Percentiles rank a stretch among this genome's conserved stretches.
These are phyloP conservation scores for Agrotis segetum DNA, from an alignment of 2,888 invertebrate genomes.

Conservation along the genomic window DNA sequence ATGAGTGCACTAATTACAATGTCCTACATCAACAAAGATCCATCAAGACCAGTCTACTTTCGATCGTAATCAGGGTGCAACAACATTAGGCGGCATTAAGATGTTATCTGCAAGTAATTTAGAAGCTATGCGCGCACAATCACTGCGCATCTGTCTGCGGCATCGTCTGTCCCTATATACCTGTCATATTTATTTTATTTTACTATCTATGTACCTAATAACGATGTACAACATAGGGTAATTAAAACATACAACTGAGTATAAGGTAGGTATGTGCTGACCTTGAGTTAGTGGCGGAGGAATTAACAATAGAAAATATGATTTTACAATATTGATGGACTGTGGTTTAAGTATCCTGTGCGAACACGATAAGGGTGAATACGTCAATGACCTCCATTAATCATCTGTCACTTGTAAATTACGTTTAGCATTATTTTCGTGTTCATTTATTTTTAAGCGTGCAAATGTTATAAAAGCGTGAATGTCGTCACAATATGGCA, in stretches of 20 bases:
- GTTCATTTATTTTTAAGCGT: too few species aligned
- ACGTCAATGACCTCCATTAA: too few species aligned
- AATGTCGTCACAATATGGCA: too few species aligned
- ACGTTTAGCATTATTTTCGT: too few species aligned
- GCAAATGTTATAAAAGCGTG: too few species aligned
- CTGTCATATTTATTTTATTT: conserved; percentile 44
- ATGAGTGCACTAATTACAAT: neutral
- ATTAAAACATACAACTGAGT: too few species aligned
- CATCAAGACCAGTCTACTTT: conserved; percentile 18
- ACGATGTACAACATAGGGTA: too few species aligned
- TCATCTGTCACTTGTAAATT: too few species aligned
- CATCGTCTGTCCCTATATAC: conserved; percentile 38
- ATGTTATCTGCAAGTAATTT: conserved; percentile 67
- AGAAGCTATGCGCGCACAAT: conserved; percentile 76
- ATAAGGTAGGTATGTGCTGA: conserved; percentile 19
- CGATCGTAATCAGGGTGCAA: conserved; percentile 34
- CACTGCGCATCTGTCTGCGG: conserved; percentile 74
- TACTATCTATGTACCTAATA: too few species aligned
- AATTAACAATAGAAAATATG: neutral
- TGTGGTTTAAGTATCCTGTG: too few species aligned
- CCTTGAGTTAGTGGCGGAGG: neutral
- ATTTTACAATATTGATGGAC: neutral
- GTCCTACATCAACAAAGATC: neutral
- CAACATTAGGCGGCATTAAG: conserved; percentile 50
- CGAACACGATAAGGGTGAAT: too few species aligned